These are phyloP conservation scores for Cryptus viduatorius DNA, from an alignment of 2,888 invertebrate species.

Conservation along the genomic window DNA sequence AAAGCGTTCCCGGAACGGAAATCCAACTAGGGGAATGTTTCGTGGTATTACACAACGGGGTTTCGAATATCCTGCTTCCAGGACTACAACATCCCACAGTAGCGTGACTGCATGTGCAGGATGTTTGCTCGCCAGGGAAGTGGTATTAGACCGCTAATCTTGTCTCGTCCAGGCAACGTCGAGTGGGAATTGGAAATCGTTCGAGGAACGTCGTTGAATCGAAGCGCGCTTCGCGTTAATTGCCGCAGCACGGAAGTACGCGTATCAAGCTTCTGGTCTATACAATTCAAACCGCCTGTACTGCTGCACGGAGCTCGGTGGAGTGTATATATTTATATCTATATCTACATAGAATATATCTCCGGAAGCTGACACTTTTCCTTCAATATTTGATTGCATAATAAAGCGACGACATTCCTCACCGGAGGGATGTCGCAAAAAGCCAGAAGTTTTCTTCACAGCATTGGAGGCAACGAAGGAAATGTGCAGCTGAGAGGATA, in stretches of 20 bases:
- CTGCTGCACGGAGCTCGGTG: background rate
- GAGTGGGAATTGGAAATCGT: slow-evolving; percentile 61
- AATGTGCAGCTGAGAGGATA: slow-evolving; percentile 17
- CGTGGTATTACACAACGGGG: background rate
- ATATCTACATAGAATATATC: background rate
- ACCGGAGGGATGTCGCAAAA: slow-evolving; percentile 8
- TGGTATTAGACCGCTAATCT: slow-evolving; percentile 52
- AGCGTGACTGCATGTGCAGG: slow-evolving; percentile 5
- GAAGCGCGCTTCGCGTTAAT: slow-evolving; percentile 48
- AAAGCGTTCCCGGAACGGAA: background rate
- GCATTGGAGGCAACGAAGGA: background rate
- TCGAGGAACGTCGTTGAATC: slow-evolving; percentile 50
- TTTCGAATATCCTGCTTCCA: background rate
- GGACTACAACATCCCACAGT: background rate
- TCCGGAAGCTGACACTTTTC: slow-evolving; percentile 5
- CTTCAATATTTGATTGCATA: slow-evolving; percentile 34
- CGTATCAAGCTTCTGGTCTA: slow-evolving; percentile 27
- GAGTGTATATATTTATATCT: background rate
- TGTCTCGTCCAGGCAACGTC: slow-evolving; percentile 29
- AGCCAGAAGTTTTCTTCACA: slow-evolving; percentile 16
- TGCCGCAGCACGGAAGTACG: slow-evolving; percentile 39
- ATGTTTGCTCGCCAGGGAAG: slow-evolving; percentile 48
- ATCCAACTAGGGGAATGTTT: background rate
- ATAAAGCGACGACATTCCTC: background rate
- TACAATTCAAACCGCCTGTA: slow-evolving; percentile 14